Conservation (phyloP, 2,113 vertebrate species). For the Pteruthius melanotis region DNA sequence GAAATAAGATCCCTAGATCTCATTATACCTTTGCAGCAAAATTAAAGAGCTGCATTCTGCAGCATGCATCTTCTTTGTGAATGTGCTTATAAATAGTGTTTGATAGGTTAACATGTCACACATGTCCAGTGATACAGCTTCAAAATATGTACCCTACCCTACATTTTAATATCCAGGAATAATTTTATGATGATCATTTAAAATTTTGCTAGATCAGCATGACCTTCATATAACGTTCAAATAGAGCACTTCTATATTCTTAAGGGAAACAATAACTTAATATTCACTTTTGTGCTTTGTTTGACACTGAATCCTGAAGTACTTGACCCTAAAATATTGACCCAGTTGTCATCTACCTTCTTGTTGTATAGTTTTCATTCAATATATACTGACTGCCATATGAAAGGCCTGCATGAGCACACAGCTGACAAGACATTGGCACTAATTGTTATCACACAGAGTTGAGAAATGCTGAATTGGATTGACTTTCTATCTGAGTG, state of each 20-base stretch:
- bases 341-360: not conserved
- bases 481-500: conserved; percentile 55
- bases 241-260: not conserved
- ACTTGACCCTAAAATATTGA: conserved; percentile 35
- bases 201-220: not conserved
- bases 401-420: not conserved
- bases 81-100: not conserved
- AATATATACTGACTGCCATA: not conserved
- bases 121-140: rapidly evolving
- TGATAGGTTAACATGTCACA: not conserved
- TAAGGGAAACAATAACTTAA: not conserved
- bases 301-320: not conserved
- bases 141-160: not conserved
- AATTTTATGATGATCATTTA: not conserved
- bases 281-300: not conserved
- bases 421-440: conserved; percentile 26
- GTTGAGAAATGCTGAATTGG: conserved; percentile 22
- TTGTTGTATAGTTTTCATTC: not conserved
- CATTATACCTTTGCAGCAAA: not conserved
- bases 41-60: not conserved
- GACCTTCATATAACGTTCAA: not conserved
- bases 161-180: not conserved
- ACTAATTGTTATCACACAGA: conserved; percentile 27
- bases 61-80: not conserved
- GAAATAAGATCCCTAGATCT: not conserved